phyloP scores from a whole-genome alignment of 2,113 vertebrate genomes.

The Xyliphius kryptos region DNA sequence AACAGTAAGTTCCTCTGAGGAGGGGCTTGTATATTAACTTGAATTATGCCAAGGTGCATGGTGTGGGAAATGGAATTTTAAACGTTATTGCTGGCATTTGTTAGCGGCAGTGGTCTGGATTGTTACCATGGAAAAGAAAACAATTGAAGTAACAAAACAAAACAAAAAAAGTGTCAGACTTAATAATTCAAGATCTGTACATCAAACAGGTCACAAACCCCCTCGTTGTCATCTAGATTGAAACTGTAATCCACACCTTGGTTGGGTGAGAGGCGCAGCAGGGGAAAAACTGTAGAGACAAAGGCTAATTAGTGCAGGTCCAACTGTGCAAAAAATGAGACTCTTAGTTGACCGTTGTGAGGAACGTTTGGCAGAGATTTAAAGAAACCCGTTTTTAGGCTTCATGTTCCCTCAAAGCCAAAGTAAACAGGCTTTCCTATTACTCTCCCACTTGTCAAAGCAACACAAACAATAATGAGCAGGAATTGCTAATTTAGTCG shows the following conservation, averaged over 20 bases:
- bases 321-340: neutral
- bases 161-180: slow-evolving; percentile 15
- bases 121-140: slow-evolving; percentile 22
- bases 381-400: neutral
- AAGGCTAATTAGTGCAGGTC: slow-evolving; percentile 33
- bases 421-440: neutral
- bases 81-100: slow-evolving; percentile 15
- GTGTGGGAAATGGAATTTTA: slow-evolving; percentile 7
- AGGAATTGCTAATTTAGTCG: slow-evolving; percentile 2
- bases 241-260: slow-evolving; percentile 91
- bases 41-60: slow-evolving; percentile 15
- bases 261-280: slow-evolving; percentile 71
- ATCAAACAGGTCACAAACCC: slow-evolving; percentile 93
- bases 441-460: neutral
- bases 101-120: slow-evolving; percentile 1
- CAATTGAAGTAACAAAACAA: neutral
- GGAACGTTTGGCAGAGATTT: slow-evolving; percentile 1
- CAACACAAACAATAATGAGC: neutral
- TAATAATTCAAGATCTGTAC: slow-evolving; percentile 95
- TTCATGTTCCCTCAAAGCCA: slow-evolving; percentile 4
- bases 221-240: slow-evolving; percentile 91
- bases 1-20: no score
- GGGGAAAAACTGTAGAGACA: slow-evolving; percentile 66
- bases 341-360: neutral
- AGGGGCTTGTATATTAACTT: slow-evolving; percentile 3